Base-by-base conservation (phyloP, 2,888 invertebrate species). In the Agonopterix arenella region DNA sequence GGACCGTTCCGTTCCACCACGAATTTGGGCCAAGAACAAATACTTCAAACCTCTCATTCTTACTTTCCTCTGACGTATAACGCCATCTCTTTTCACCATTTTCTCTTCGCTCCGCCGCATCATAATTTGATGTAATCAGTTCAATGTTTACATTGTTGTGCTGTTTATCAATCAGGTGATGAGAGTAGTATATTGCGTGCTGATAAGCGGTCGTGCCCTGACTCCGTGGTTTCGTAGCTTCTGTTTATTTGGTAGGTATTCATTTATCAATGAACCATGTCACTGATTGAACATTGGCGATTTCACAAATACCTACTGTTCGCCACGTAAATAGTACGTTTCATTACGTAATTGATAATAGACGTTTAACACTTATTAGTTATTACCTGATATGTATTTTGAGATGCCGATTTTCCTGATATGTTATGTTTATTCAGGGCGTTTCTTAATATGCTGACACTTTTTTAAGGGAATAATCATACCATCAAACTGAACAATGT, bases 21-120 rank as follows among this genome's bases (percentile, higher is more conserved):
- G 75, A 68, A 84, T 80, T 85, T 82, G 72, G 84, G 76, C 71
- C 82, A 79, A 76, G 73, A 77, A 68, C 70, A 64, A 73, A 64
- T 70, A 68, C 60, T 61, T 63, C 11, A 40, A 61, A 47, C 61
- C 54, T 76, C 78, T 64, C 70, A 62, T 52, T 75, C 76, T 58
- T 57, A 66, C 76, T 53, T 59, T 57, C 54, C 57, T 49, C 45
- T 53, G 52, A 52, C 47, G 46, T 50, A 57, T 68, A 65, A 52
- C 41, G 54, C 66, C 58, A 48, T 84, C 82, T 60, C 70, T 58
- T 49, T 81, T 71, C 49, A 46, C 52, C 58, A 59, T 62, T 73
- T 70, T 71, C 69, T 66, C 64, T 64, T 56, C 52, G 51, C 48
- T 60, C 60, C 62, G 63, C 59, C 66, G 58, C 62, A 62, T 65